Percentiles rank a stretch among this genome's conserved stretches.
Evolutionary conservation across 2,888 invertebrate species (phyloP).

Genomic region (Dysmachus trigonus): DNA sequence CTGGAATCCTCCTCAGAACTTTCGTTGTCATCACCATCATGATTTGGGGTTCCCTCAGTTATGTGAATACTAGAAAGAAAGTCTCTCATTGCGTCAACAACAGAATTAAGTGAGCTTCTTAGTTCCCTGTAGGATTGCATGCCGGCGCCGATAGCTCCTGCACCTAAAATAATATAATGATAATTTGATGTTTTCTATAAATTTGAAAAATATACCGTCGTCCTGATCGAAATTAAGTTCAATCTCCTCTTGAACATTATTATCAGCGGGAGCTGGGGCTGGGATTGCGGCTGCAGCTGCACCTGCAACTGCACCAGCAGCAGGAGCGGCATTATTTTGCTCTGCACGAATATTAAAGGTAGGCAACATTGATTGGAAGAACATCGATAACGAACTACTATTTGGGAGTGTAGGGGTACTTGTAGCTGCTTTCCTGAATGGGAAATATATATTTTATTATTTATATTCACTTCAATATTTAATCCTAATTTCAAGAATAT

Average conservation of each 20-base stretch:
- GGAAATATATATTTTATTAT: not conserved
- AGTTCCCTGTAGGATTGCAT: conserved; percentile 63
- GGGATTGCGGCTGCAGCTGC: conserved; percentile 21
- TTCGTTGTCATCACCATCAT: conserved; percentile 50
- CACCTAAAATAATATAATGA: conserved; percentile 50
- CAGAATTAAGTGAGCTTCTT: conserved; percentile 71
- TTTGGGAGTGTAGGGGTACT: conserved; percentile 56
- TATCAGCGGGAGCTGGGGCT: not conserved
- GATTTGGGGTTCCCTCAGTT: conserved; percentile 68
- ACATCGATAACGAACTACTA: conserved; percentile 66
- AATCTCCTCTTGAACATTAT: conserved; percentile 49
- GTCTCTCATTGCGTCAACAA: conserved; percentile 78
- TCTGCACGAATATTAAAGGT: conserved; percentile 67
- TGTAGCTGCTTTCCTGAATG: conserved; percentile 60
- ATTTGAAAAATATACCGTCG: conserved; percentile 49
- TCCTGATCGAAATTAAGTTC: conserved; percentile 49
- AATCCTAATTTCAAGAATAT: too few relatives aligned
- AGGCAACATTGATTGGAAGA: conserved; percentile 78
- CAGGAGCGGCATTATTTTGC: conserved; percentile 43
- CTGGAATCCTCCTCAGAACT: conserved; percentile 29
- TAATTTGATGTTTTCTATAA: not conserved
- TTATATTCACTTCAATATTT: not conserved
- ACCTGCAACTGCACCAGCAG: not conserved
- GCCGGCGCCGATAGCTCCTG: conserved; percentile 60
- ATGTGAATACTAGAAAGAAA: conserved; percentile 73